Conservation (phyloP, 2,797 vertebrate genomes). For the Columba guinea region DNA sequence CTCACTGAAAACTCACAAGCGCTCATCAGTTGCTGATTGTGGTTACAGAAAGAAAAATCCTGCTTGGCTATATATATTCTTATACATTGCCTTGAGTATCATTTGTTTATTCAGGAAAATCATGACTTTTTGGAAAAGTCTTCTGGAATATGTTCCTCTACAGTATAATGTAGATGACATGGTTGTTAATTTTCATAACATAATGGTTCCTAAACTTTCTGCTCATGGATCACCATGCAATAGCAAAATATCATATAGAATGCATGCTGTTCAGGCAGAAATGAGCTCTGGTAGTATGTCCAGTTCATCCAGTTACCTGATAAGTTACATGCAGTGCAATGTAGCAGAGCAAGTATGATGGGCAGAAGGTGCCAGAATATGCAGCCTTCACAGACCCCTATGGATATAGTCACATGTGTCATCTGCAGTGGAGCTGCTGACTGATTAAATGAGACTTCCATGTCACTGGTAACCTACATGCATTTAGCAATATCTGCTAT, state of each 20-base stretch:
- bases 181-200: background rate
- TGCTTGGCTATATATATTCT: background rate
- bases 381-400: background rate
- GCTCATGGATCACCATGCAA: background rate
- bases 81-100: background rate
- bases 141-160: background rate
- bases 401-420: background rate
- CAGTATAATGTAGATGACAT: background rate
- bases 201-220: background rate
- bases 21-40: background rate
- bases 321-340: background rate
- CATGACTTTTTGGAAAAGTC: background rate
- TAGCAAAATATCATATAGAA: background rate
- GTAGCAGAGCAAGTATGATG: accelerated
- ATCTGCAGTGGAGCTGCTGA: background rate
- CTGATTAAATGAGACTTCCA: background rate
- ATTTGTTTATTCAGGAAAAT: background rate
- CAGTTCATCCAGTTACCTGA: background rate
- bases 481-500: background rate
- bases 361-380: background rate
- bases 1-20: background rate
- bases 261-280: background rate
- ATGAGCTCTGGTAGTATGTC: background rate
- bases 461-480: background rate
- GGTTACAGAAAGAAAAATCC: background rate